Conservation (phyloP, 2,888 invertebrate genomes). For the Litoditis marina region DNA sequence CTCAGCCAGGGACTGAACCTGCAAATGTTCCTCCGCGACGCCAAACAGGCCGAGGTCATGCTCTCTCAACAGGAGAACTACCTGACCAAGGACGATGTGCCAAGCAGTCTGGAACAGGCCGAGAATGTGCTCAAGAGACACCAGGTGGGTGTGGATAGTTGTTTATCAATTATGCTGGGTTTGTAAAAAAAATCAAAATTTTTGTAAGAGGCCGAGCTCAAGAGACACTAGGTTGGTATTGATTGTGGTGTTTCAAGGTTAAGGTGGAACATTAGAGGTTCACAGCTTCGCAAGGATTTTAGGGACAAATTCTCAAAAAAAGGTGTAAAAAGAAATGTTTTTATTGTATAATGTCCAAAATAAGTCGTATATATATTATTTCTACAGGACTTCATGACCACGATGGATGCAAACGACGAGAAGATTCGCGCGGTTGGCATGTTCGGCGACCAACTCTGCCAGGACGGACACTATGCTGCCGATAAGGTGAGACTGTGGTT, state of each 20-base stretch:
- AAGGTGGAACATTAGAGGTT: too few species aligned
- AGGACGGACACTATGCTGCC: slow-evolving; percentile 89
- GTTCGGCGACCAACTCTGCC: slow-evolving; percentile 84
- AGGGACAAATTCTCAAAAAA: too few species aligned
- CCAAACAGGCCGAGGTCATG: slow-evolving; percentile 88
- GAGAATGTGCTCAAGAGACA: slow-evolving; percentile 94
- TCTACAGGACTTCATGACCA: slow-evolving; percentile 89
- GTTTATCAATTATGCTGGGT: too few species aligned
- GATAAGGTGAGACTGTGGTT: slow-evolving; percentile 76
- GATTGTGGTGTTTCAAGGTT: too few species aligned
- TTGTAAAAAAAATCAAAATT: too few species aligned
- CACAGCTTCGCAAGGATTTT: too few species aligned
- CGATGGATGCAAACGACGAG: slow-evolving; percentile 99
- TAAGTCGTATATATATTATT: too few species aligned
- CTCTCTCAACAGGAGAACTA: slow-evolving; percentile 96
- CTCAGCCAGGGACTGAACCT: slow-evolving; percentile 90
- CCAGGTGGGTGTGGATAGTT: slow-evolving; percentile 69
- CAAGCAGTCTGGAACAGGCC: slow-evolving; percentile 79
- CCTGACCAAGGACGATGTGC: slow-evolving; percentile 83
- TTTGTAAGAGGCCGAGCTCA: too few species aligned
- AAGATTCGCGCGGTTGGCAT: slow-evolving; percentile 90
- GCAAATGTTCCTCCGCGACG: slow-evolving; percentile 86
- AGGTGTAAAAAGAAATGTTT: too few species aligned
- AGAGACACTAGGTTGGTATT: too few species aligned
- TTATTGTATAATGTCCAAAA: too few species aligned